Conservation (phyloP, 1,140 invertebrate species). For the Nautilus pompilius region DNA sequence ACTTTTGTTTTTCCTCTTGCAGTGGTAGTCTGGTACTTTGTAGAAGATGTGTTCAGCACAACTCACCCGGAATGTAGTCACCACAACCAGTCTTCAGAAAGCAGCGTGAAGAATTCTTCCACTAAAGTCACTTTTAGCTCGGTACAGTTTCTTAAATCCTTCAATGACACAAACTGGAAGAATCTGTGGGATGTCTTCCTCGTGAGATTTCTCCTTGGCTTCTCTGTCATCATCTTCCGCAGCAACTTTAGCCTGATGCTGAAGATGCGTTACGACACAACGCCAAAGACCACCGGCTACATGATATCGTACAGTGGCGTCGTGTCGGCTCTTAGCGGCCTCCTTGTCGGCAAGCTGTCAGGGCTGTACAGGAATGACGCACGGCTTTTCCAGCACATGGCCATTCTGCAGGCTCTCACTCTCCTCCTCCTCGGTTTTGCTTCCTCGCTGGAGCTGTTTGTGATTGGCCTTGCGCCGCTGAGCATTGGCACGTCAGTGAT, state of each 20-base stretch:
- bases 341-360: conserved; percentile 45
- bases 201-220: conserved; percentile 52
- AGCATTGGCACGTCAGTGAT: conserved; percentile 45
- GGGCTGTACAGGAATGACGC: conserved; percentile 41
- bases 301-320: conserved; percentile 50
- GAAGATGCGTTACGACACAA: conserved; percentile 40
- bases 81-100: no score
- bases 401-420: conserved; percentile 27
- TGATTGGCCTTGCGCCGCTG: conserved; percentile 38
- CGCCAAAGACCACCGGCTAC: conserved; percentile 47
- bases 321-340: conserved; percentile 43
- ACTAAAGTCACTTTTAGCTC: conserved; percentile 32
- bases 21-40: conserved; percentile 37
- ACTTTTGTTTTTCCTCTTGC: conserved; percentile 9
- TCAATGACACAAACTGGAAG: conserved; percentile 41
- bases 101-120: no score
- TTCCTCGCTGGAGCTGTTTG: conserved; percentile 22
- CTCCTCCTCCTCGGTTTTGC: conserved; percentile 24
- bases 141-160: conserved; percentile 25
- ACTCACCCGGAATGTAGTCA: no score
- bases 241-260: conserved; percentile 47
- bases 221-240: conserved; percentile 51
- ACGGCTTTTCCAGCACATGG: conserved; percentile 37
- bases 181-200: conserved; percentile 53
- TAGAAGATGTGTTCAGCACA: no score